Evolutionary conservation across 2,888 invertebrate species (phyloP).

Genomic region (Vannuccia rotundouncinata): DNA sequence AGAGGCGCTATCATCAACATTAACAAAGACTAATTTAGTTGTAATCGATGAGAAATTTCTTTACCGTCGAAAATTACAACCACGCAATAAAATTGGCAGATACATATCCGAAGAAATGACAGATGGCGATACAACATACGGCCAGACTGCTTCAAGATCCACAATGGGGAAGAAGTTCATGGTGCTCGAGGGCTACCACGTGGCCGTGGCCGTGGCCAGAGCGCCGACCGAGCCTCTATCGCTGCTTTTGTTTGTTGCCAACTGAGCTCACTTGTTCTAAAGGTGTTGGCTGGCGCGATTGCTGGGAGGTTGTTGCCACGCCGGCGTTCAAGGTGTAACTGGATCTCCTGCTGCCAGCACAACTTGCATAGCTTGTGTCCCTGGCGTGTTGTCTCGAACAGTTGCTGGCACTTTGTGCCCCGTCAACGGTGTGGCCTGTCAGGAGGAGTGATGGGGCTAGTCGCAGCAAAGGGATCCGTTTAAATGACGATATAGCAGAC

Average conservation of each 20-base stretch:
- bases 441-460: not conserved
- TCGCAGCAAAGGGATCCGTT: not conserved
- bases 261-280: not conserved
- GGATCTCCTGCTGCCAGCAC: not conserved
- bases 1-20: too few relatives aligned
- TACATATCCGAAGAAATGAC: too few relatives aligned
- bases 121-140: too few relatives aligned
- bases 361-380: not conserved
- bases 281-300: not conserved
- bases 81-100: too few relatives aligned
- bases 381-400: not conserved
- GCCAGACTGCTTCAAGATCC: too few relatives aligned
- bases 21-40: too few relatives aligned
- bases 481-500: not conserved
- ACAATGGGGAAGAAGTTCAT: too few relatives aligned
- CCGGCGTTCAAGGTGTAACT: not conserved
- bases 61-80: too few relatives aligned
- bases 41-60: too few relatives aligned
- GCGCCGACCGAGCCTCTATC: not conserved
- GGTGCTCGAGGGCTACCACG: not conserved
- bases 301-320: not conserved
- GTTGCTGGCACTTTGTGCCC: not conserved
- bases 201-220: not conserved
- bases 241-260: not conserved
- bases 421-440: not conserved